Conservation (phyloP, 1,140 invertebrate genomes). For the Scaptomyza graminum region DNA sequence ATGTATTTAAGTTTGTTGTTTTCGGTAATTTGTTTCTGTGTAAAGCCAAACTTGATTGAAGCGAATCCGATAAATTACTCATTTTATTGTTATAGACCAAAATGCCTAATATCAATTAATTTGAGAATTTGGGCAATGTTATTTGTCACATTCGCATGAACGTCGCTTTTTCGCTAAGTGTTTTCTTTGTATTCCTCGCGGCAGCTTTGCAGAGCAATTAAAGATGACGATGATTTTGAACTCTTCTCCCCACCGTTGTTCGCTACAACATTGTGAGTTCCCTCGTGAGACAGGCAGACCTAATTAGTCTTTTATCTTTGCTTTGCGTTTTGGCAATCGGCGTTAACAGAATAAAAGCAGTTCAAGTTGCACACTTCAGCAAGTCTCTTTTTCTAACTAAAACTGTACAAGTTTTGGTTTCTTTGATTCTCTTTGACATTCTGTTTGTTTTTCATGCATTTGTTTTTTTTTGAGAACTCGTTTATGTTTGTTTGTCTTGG, state of each 20-base stretch:
- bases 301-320: constrained; percentile 61
- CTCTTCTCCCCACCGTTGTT: constrained; percentile 10
- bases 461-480: constrained; percentile 11
- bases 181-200: background rate
- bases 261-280: constrained; percentile 21
- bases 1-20: background rate
- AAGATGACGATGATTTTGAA: constrained; percentile 25
- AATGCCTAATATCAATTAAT: background rate
- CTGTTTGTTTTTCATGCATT: background rate
- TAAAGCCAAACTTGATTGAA: background rate
- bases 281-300: constrained; percentile 6
- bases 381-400: constrained; percentile 26
- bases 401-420: constrained; percentile 36
- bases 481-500: constrained; percentile 16
- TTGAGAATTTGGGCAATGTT: background rate
- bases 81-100: constrained; percentile 9
- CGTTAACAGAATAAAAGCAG: constrained; percentile 23
- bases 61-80: background rate
- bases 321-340: constrained; percentile 29
- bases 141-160: constrained; percentile 1
- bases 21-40: background rate
- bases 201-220: constrained; percentile 46
- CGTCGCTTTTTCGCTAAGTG: constrained; percentile 10
- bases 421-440: constrained; percentile 4
- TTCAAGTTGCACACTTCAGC: background rate